Conservation (phyloP, 2,888 invertebrate species). For the Sphecodes monilicornis region DNA sequence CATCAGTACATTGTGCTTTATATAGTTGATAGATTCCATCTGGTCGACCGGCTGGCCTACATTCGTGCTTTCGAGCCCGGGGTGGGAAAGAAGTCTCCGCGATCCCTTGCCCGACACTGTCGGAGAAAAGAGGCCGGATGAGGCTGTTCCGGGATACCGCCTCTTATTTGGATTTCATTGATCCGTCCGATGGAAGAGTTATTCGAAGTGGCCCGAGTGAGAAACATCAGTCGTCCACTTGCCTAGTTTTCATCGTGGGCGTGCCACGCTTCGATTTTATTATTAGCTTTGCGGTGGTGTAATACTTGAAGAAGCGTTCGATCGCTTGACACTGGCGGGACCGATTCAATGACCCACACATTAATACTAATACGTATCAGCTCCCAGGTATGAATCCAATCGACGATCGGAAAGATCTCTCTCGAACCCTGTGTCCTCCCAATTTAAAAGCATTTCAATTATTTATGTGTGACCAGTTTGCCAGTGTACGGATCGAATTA, state of each 20-base stretch:
- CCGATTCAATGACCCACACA: neutral
- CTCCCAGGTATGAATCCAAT: neutral
- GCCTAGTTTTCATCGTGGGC: neutral
- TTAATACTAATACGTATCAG: neutral
- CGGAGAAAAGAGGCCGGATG: constrained; percentile 52
- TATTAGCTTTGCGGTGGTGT: neutral
- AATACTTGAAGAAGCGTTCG: neutral
- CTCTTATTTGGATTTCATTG: constrained; percentile 69
- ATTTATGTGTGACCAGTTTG: too few species aligned
- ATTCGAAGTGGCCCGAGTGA: constrained; percentile 9
- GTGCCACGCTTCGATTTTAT: constrained; percentile 1
- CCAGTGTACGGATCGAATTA: too few species aligned
- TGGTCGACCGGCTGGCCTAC: constrained; percentile 60
- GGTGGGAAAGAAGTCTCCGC: constrained; percentile 31
- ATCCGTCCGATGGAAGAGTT: constrained; percentile 59
- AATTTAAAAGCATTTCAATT: neutral
- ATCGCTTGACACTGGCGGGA: neutral
- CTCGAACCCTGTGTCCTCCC: neutral
- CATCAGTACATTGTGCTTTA: constrained; percentile 51
- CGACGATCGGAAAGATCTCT: neutral
- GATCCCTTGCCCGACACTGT: constrained; percentile 39
- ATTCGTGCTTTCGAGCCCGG: constrained; percentile 42
- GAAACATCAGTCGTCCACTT: constrained; percentile 1
- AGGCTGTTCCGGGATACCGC: constrained; percentile 49
- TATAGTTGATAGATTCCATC: constrained; percentile 64